Conservation (phyloP, 2,888 invertebrate genomes). For the Spodoptera picta region DNA sequence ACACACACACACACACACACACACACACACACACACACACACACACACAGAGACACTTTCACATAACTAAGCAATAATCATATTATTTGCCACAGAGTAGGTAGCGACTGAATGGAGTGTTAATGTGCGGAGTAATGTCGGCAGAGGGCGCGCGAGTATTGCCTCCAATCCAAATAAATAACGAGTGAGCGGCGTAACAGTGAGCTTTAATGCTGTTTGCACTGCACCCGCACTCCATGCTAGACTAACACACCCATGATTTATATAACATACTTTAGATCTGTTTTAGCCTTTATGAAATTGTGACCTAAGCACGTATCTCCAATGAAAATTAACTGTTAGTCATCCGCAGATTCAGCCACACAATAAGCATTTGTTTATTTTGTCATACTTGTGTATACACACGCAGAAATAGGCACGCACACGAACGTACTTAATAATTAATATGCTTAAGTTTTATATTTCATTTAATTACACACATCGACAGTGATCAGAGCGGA, state of each 20-base stretch:
- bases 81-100: constrained; percentile 41
- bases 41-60: not conserved
- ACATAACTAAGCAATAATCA: constrained; percentile 34
- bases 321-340: too few relatives aligned
- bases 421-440: too few relatives aligned
- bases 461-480: constrained; percentile 22
- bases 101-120: constrained; percentile 33
- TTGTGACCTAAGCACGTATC: too few relatives aligned
- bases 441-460: too few relatives aligned
- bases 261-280: too few relatives aligned
- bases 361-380: too few relatives aligned
- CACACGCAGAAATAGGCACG: too few relatives aligned
- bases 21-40: constrained; percentile 9
- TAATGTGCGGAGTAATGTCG: constrained; percentile 35
- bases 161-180: constrained; percentile 33
- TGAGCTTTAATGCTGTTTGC: constrained; percentile 18
- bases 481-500: constrained; percentile 39
- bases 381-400: too few relatives aligned
- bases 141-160: constrained; percentile 16
- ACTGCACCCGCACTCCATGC: too few relatives aligned
- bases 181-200: constrained; percentile 15
- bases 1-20: constrained; percentile 22
- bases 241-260: too few relatives aligned
- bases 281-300: too few relatives aligned
- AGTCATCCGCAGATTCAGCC: too few relatives aligned